A percentile compares a stretch with the other conserved stretches of the same genome.
phyloP scores from a whole-genome alignment of 1,140 invertebrate genomes.

The Pachypeltis micranthus region DNA sequence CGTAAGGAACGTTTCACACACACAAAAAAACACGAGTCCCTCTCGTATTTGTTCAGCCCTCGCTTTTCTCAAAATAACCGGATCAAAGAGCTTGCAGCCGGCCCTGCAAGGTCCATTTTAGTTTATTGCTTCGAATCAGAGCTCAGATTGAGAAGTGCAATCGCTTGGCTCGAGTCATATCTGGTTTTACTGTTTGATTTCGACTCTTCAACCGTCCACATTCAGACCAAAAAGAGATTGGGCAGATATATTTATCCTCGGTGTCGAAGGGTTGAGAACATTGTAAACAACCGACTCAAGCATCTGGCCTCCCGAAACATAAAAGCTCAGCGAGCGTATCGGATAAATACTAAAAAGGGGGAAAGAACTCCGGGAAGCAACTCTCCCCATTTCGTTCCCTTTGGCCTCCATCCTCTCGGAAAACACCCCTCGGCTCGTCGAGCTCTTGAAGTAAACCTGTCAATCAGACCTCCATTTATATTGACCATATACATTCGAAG shows the following conservation, averaged over 20 bases:
- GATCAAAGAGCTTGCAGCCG: too few species aligned
- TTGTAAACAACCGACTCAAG: background rate
- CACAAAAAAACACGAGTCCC: background rate
- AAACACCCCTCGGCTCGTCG: background rate
- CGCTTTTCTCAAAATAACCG: too few species aligned
- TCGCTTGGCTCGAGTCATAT: too few species aligned
- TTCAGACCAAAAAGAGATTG: too few species aligned
- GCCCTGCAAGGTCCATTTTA: too few species aligned
- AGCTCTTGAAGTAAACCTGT: background rate
- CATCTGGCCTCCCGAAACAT: constrained; percentile 16
- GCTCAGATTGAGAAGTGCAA: too few species aligned
- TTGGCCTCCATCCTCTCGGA: background rate
- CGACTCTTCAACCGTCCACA: too few species aligned
- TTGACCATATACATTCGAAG: background rate
- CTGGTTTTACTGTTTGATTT: too few species aligned
- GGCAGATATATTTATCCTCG: constrained; percentile 19
- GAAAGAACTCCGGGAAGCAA: background rate
- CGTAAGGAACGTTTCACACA: background rate
- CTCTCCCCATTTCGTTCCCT: background rate
- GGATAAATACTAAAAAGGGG: constrained; percentile 12
- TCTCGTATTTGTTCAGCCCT: background rate
- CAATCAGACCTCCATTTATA: background rate
- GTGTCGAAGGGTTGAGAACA: constrained; percentile 7
- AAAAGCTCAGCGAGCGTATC: background rate
- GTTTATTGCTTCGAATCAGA: too few species aligned